These are phyloP conservation scores for Plutella xylostella DNA, from an alignment of 2,888 invertebrate genomes.

Conservation along the genomic window DNA sequence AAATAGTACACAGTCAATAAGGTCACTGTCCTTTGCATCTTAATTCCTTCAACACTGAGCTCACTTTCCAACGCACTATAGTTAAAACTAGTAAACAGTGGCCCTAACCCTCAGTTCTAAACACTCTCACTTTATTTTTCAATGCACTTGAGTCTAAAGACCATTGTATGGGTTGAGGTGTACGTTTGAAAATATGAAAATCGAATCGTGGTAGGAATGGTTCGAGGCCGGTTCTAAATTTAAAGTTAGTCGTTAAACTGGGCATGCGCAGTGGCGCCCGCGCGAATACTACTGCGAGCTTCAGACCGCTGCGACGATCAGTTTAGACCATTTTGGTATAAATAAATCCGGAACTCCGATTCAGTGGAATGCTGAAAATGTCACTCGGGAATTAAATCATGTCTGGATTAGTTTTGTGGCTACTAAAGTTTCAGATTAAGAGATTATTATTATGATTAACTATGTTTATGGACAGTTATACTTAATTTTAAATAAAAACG, in stretches of 20 bases:
- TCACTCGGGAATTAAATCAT: no score
- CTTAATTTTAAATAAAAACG: no score
- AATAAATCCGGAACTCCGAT: no score
- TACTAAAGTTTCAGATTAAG: no score
- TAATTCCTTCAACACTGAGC: not conserved
- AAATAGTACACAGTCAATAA: not conserved
- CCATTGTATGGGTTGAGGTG: not conserved
- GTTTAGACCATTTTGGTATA: no score
- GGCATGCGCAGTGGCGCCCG: conserved; percentile 6
- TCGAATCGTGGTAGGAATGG: not conserved
- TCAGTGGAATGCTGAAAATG: no score
- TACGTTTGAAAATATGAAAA: not conserved
- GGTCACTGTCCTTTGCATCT: conserved; percentile 2
- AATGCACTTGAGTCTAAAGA: not conserved
- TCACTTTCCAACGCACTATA: not conserved
- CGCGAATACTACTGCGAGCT: no score
- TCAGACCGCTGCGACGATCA: no score
- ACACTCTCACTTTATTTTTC: not conserved
- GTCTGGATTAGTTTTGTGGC: no score
- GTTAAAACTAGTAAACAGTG: no score
- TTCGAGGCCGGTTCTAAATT: conserved; percentile 6
- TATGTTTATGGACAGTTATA: no score
- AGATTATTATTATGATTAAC: no score
- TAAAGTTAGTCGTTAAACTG: conserved; percentile 1
- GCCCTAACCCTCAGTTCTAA: not conserved